phyloP scores from a whole-genome alignment of 2,888 invertebrate genomes.

The Dryomyza anilis region DNA sequence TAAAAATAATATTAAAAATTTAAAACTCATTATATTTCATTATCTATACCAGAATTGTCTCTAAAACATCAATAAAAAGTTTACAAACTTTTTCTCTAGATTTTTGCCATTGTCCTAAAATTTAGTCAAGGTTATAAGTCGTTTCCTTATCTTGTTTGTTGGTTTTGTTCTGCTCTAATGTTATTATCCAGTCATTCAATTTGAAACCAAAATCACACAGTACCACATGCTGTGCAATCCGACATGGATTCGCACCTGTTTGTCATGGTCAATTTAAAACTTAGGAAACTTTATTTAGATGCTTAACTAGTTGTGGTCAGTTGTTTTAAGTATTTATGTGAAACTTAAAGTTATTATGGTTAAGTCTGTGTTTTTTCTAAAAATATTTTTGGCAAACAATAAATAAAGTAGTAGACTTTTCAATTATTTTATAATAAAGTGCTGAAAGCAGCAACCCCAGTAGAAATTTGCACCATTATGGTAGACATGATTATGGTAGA shows the following conservation, averaged over 20 bases:
- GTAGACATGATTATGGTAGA: too few species aligned
- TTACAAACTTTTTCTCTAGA: too few species aligned
- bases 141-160: background rate
- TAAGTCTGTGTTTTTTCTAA: too few species aligned
- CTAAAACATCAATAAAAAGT: too few species aligned
- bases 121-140: background rate
- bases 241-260: slow-evolving; percentile 20
- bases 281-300: background rate
- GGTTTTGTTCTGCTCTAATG: background rate
- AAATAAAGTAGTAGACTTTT: background rate
- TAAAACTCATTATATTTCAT: too few species aligned
- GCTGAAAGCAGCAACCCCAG: too few species aligned
- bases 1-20: too few species aligned
- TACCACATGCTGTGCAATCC: slow-evolving; percentile 15
- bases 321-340: background rate
- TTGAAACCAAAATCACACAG: background rate
- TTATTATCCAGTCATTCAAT: slow-evolving; percentile 4
- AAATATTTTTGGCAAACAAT: background rate
- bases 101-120: too few species aligned
- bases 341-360: background rate
- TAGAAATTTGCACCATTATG: too few species aligned
- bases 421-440: background rate
- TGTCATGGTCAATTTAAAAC: slow-evolving; percentile 6
- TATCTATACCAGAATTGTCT: too few species aligned
- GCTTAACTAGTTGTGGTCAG: background rate